Evolutionary conservation across 2,797 vertebrate genomes (phyloP), one percentile per base, ranked within the genome.

Genomic region (Cephalopachus bancanus): DNA sequence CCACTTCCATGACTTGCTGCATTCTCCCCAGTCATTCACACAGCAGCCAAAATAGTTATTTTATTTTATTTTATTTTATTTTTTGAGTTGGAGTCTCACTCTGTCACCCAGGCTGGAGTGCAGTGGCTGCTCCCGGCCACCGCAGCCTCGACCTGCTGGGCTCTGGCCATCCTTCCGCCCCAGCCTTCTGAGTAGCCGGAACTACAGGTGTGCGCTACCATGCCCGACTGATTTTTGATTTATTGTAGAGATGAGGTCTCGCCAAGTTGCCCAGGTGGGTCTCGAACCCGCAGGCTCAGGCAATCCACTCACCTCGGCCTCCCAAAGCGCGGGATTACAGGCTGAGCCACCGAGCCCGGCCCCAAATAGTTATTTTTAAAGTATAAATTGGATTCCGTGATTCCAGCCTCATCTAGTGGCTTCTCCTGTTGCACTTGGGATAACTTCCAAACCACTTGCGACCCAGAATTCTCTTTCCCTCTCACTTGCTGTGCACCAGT

Each of bases 401-500:
- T 53, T 30, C 7, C 26, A 74, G 0, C 12, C 44, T 62, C n/a
- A 24, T 26, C 59, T 14, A 24, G 22, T 55, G 30, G 3, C n/a
- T 92, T 71, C 33, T 71, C 33, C 60, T 19, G 1, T 0, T 8
- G 80, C 20, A 19, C 30, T 55, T 65, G 17, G 37, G 84, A 11
- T 20, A 33, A 5, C 5, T 12, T 8, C 1, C 1, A 19, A 8
- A 75, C 26, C 14, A 26, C 53, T 49, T 11, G 44, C 59, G n/a
- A 37, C 10, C 69, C 30, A 26, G 49, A 53, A 15, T 60, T 75
- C 74, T n/a, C 59, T 44, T 37, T 55, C 49, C 26, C n/a, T 64
- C 8, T 17, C 28, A 10, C 24, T 85, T 62, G 7, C 33, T 11
- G 3, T 6, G 30, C 2, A 0, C 3, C 10, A 4, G 30, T 12